Conservation (phyloP, 2,888 invertebrate genomes). For the Plutella xylostella region DNA sequence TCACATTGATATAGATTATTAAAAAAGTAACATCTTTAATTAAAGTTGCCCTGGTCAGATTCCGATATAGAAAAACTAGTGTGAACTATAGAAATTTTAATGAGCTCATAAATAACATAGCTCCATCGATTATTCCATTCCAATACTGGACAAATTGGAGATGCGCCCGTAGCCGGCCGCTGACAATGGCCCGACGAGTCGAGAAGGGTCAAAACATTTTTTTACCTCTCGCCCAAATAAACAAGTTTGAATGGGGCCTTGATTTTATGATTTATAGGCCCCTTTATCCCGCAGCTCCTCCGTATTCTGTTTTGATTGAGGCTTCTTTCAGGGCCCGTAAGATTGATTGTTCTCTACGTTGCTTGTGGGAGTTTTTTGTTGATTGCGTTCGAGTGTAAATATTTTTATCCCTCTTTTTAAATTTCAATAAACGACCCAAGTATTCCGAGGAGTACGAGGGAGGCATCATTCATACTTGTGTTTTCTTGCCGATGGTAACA, state of each 20-base stretch:
- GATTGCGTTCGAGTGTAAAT: conserved; percentile 53
- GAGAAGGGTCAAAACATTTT: conserved; percentile 47
- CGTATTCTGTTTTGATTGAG: conserved; percentile 67
- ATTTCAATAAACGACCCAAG: neutral
- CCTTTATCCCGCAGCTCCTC: conserved; percentile 59
- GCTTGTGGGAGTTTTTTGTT: conserved; percentile 57
- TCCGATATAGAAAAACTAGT: conserved; percentile 25
- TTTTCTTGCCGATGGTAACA: neutral
- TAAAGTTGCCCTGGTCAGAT: too few species aligned
- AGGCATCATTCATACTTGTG: neutral
- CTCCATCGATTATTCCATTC: conserved; percentile 48
- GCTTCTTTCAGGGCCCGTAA: conserved; percentile 56
- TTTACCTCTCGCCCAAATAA: conserved; percentile 47
- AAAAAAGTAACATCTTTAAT: too few species aligned
- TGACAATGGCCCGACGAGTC: conserved; percentile 43
- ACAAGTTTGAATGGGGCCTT: conserved; percentile 59
- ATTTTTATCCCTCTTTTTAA: conserved; percentile 46
- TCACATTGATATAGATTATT: too few species aligned
- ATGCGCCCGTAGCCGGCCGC: conserved; percentile 41
- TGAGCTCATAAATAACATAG: conserved; percentile 57
- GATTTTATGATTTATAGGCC: conserved; percentile 68
- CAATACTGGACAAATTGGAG: conserved; percentile 58
- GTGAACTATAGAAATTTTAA: conserved; percentile 59
- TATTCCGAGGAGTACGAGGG: neutral
- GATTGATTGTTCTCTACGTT: conserved; percentile 65